Evolutionary conservation across 2,797 vertebrate species (phyloP), one percentile per base, ranked within the genome.

Genomic region (Coregonus suidteri): DNA sequence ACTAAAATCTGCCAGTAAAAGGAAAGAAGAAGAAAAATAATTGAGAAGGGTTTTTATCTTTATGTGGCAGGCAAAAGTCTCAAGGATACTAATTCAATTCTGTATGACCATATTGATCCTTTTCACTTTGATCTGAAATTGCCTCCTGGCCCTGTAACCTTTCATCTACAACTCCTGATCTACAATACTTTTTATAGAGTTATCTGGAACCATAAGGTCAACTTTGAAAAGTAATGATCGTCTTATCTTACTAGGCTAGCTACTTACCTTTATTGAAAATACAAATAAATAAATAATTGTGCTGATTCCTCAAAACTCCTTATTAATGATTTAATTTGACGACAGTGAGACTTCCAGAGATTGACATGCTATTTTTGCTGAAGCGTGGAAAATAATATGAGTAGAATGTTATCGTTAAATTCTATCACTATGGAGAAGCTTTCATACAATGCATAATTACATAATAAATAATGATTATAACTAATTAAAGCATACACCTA

Each of bases 251-350:
- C 16, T 54, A 54, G 41, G 41, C 41, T 47, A 54, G 3, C 53
- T 54, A 54, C 52, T 54, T 72, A 72, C 51, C 51, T 73, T 18
- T 53, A 73, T 56, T 56, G 53, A 35, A 35, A 41, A 41, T 41
- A 47, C 41, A 47, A 47, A 47, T 47, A 0, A 73, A 9, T 18
- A 56, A 16, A 56, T 35, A 59, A 16, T 25, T 51, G 47, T 6
- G 14, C 13, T 34, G 9, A 30, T 52, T 30, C 4, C 5, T 31
- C 6, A 47, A 13, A 25, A 51, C 7, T 30, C 30, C 1, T 37
- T 25, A 71, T 72, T 67, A 25, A 13, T 54, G 14, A 25, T 13
- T 72, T 54, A 14, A 15, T 30, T 72, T 72, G 20, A 31, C 20
- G 6, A 16, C 18, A 47, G 16, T 16, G 54, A 59, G 16, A 5